These are phyloP conservation scores for Popillia japonica DNA, from an alignment of 1,140 invertebrate species.

Conservation along the genomic window DNA sequence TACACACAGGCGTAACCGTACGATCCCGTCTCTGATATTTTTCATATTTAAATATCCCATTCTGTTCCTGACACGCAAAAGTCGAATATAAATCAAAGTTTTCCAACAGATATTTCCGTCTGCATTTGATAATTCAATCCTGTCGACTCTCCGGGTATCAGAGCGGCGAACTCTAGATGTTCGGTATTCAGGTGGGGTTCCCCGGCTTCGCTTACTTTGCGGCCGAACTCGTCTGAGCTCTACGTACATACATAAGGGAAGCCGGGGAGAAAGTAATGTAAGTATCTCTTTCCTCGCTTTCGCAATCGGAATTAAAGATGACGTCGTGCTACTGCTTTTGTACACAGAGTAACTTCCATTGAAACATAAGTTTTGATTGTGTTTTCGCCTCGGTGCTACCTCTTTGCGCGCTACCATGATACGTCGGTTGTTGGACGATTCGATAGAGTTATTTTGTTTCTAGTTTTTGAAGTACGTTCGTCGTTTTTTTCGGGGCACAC, in stretches of 20 bases:
- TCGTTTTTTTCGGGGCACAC: neutral
- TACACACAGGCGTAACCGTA: neutral
- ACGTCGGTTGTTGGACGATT: neutral
- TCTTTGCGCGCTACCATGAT: neutral
- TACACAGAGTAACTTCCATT: neutral
- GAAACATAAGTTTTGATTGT: conserved; percentile 6
- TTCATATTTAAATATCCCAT: conserved; percentile 19
- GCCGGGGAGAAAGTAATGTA: neutral
- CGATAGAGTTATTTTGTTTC: neutral
- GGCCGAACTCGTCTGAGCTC: neutral
- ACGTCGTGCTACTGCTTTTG: neutral
- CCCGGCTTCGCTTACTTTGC: neutral
- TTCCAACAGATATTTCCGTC: neutral
- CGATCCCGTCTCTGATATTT: neutral
- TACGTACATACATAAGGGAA: neutral
- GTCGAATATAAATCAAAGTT: conserved; percentile 11
- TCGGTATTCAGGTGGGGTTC: neutral
- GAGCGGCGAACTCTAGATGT: neutral
- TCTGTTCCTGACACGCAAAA: conserved; percentile 4
- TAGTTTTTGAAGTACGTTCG: neutral
- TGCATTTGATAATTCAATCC: conserved; percentile 11
- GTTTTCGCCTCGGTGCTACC: neutral
- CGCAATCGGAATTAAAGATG: conserved; percentile 13
- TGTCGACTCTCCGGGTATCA: neutral
- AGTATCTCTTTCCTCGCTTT: neutral